Base-by-base conservation (phyloP, 2,888 invertebrate genomes). In the Chirona hameri region DNA sequence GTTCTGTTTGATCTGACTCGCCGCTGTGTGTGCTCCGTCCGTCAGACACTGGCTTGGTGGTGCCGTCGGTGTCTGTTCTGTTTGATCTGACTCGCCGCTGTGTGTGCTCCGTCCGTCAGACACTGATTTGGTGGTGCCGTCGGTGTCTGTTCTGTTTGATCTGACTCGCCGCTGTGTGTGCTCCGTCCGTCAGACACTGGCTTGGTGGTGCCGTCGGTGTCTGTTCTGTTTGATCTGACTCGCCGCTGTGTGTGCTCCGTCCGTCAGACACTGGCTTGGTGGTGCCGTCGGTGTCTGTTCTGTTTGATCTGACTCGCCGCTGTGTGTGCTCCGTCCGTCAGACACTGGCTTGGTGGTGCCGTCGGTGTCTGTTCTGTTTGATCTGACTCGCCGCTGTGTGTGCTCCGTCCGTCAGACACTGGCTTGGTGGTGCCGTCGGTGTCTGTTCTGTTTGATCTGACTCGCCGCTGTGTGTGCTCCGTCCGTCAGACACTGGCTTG, bases 281-380 rank as follows among this genome's bases (percentile, higher is more conserved):
- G 82, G 93, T 97, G 88, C 95, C 95, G 29, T 92, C 93, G 86
- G 92, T 94, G 86, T n/a, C n/a, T n/a, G n/a, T n/a, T n/a, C n/a
- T n/a, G n/a, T n/a, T n/a, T n/a, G n/a, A n/a, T n/a, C n/a, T n/a
- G n/a, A n/a, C n/a, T n/a, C n/a, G n/a, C n/a, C n/a, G 39, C 39
- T 39, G 7, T 39, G 39, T 39, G 39, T 39, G 2, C 39, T 39
- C 39, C 39, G 39, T 39, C 84, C 85, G 69, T 87, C 89, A 86
- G 96, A 97, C 89, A 93, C 93, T 87, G 96, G 95, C 81, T 89
- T 95, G 82, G 90, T 93, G 82, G 93, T 97, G 88, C 95, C 95
- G 29, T 92, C 93, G 86, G 92, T 94, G 86, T n/a, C n/a, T n/a
- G n/a, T n/a, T n/a, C n/a, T n/a, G n/a, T n/a, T n/a, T n/a, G n/a